Conservation (phyloP, 1,140 invertebrate species). For the Araneus ventricosus region DNA sequence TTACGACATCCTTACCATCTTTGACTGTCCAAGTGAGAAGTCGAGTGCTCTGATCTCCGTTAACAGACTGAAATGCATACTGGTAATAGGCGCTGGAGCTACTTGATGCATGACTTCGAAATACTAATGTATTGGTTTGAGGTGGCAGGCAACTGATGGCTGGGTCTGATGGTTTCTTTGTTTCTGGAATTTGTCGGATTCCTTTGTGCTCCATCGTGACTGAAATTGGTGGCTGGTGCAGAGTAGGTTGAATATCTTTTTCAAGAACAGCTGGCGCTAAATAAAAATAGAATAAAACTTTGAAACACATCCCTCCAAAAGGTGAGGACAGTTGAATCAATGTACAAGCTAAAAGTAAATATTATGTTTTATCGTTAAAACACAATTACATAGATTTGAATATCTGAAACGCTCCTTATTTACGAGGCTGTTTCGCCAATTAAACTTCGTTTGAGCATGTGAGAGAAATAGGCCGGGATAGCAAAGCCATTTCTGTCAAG, state of each 20-base stretch:
- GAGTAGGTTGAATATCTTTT: neutral
- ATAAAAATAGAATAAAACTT: neutral
- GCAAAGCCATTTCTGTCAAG: no score
- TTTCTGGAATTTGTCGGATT: neutral
- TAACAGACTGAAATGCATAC: constrained; percentile 69
- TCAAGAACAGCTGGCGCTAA: neutral
- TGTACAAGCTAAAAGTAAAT: no score
- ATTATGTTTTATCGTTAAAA: no score
- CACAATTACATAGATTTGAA: no score
- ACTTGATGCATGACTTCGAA: constrained; percentile 72
- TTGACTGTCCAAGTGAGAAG: constrained; percentile 66
- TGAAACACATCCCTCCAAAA: neutral
- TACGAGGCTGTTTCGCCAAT: no score
- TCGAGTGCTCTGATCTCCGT: constrained; percentile 58
- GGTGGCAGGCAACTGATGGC: constrained; percentile 29
- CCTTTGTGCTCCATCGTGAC: constrained; percentile 30
- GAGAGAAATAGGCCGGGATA: no score
- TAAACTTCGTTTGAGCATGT: no score
- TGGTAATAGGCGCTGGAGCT: constrained; percentile 72
- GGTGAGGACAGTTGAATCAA: no score
- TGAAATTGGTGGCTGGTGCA: constrained; percentile 41
- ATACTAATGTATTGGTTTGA: constrained; percentile 57
- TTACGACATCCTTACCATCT: constrained; percentile 30
- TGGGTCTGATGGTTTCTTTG: neutral
- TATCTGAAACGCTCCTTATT: no score